Percentiles rank a stretch among this genome's conserved stretches.
Conservation (phyloP, 2,113 vertebrate species). For the Hiodon alosoides region DNA sequence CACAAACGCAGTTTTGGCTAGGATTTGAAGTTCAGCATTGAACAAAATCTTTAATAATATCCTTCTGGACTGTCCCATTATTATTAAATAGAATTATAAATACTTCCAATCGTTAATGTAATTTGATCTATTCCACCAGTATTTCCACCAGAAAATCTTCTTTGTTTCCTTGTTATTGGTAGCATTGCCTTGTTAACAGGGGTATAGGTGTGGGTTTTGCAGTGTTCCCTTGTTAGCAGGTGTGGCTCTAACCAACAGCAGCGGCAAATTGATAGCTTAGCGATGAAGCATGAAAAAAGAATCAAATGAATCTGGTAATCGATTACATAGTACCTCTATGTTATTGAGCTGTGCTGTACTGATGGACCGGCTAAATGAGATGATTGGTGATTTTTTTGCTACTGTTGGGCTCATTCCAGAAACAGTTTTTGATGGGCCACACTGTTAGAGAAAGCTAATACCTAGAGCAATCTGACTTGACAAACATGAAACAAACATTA, state of each 20-base stretch:
- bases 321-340: conserved; percentile 24
- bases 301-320: conserved; percentile 22
- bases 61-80: no score
- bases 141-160: no score
- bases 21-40: no score
- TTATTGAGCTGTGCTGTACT: conserved; percentile 24
- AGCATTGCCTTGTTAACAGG: no score
- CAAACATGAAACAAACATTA: neutral
- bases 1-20: no score
- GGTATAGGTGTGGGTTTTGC: conserved; percentile 3
- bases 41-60: no score
- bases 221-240: neutral
- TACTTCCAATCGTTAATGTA: no score
- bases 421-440: neutral
- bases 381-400: conserved; percentile 10
- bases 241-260: conserved; percentile 8
- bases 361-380: conserved; percentile 16
- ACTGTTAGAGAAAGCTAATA: neutral
- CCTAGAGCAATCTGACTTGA: neutral
- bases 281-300: conserved; percentile 20
- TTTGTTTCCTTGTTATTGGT: no score
- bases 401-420: conserved; percentile 22
- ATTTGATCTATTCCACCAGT: no score
- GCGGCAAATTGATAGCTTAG: conserved; percentile 20
- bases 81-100: no score